Evolutionary conservation across 1,140 invertebrate genomes (phyloP).

Genomic region (Aporrectodea caliginosa): DNA sequence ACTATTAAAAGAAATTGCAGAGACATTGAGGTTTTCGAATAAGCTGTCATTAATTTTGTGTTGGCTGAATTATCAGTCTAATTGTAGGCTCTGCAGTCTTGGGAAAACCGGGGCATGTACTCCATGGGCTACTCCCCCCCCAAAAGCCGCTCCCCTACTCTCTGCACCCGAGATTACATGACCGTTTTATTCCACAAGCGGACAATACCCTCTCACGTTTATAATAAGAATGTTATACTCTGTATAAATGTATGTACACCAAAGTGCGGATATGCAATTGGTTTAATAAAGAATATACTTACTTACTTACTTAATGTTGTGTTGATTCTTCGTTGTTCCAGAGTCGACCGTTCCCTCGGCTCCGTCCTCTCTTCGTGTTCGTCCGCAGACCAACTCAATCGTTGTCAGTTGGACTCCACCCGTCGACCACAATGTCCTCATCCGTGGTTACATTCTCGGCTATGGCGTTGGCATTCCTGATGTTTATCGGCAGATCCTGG

Average conservation of each 20-base stretch:
- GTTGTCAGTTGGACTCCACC: conserved; percentile 79
- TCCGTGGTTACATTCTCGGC: conserved; percentile 85
- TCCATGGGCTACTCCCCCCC: no score
- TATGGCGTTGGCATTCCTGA: conserved; percentile 95
- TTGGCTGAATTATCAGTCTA: neutral
- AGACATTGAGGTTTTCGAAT: neutral
- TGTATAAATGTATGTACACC: no score
- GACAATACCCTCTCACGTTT: no score
- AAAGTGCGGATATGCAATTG: no score
- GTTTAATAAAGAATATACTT: no score
- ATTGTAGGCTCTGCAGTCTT: no score
- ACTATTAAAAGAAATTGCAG: no score
- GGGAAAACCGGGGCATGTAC: no score
- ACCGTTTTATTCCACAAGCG: no score
- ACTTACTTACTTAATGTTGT: neutral
- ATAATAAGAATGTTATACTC: no score
- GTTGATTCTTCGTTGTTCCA: conserved; percentile 37
- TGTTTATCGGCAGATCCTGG: conserved; percentile 71
- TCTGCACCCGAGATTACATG: no score
- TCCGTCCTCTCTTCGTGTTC: conserved; percentile 73
- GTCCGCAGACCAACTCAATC: conserved; percentile 75
- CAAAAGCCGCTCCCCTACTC: no score
- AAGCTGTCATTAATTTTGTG: neutral
- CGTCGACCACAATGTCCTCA: conserved; percentile 69
- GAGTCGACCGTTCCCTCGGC: conserved; percentile 78